Evolutionary conservation across 2,113 vertebrate genomes (phyloP).

Genomic region (Cryptomyrus ogoouensis): DNA sequence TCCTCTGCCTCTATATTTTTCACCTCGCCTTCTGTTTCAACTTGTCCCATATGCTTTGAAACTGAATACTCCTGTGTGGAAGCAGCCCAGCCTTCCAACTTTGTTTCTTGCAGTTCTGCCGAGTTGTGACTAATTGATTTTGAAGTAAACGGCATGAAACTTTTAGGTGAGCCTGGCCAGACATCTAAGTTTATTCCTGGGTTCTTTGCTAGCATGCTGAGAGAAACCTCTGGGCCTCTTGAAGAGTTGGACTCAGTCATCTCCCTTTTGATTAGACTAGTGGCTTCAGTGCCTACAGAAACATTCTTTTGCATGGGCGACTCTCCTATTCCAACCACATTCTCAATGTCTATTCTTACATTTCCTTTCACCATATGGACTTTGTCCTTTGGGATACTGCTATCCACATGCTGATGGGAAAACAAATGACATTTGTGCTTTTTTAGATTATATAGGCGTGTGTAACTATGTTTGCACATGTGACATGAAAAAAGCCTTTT

Average conservation of each 20-base stretch:
- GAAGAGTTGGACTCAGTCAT: constrained; percentile 14
- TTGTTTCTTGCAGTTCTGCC: constrained; percentile 17
- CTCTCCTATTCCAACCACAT: background rate
- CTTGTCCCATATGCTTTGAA: background rate
- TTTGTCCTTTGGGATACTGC: background rate
- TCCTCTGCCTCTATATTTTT: constrained; percentile 20
- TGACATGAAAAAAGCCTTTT: constrained; percentile 53
- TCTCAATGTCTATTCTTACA: background rate
- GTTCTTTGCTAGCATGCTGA: background rate
- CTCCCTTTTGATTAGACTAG: constrained; percentile 46
- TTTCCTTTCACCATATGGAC: background rate
- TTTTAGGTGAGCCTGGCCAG: constrained; percentile 39
- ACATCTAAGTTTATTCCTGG: background rate
- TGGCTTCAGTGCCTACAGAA: constrained; percentile 47
- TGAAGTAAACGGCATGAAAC: constrained; percentile 40
- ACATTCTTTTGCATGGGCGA: constrained; percentile 30
- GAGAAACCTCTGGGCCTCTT: background rate
- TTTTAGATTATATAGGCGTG: constrained; percentile 58
- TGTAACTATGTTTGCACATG: constrained; percentile 60
- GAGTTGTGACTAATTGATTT: constrained; percentile 23
- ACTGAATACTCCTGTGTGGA: constrained; percentile 19
- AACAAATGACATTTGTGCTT: constrained; percentile 55
- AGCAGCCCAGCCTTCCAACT: constrained; percentile 9
- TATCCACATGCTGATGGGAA: background rate
- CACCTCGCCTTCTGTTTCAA: background rate